These are phyloP conservation scores for Harpalus rufipes DNA, from an alignment of 2,888 invertebrate species.

Conservation along the genomic window DNA sequence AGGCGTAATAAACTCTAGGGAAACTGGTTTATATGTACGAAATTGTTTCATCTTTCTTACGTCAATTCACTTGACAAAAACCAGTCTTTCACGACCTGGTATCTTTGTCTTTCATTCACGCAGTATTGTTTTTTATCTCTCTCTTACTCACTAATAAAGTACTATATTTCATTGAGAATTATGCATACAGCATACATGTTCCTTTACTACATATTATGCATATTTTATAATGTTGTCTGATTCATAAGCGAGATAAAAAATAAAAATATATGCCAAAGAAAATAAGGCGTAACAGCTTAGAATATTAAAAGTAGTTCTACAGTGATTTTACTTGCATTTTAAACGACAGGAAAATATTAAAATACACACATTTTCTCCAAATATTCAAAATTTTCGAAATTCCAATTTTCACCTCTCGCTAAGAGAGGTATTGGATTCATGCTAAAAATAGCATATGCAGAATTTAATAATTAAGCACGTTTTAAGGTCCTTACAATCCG, in stretches of 20 bases:
- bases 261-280: background rate
- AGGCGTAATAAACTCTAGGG: too few relatives aligned
- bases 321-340: too few relatives aligned
- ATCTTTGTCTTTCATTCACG: background rate
- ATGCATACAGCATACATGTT: background rate
- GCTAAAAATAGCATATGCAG: too few relatives aligned
- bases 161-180: conserved; percentile 1
- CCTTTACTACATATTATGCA: background rate
- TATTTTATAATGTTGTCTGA: background rate
- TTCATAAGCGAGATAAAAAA: background rate
- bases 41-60: background rate
- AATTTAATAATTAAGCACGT: too few relatives aligned
- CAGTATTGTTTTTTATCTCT: background rate
- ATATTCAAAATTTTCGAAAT: too few relatives aligned
- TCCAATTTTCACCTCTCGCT: too few relatives aligned
- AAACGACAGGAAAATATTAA: too few relatives aligned
- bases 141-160: background rate
- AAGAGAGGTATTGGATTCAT: too few relatives aligned
- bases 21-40: background rate
- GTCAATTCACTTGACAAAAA: background rate
- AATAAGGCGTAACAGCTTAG: too few relatives aligned
- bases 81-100: background rate
- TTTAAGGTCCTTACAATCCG: too few relatives aligned
- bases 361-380: too few relatives aligned
- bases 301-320: too few relatives aligned